These are phyloP conservation scores for Physella acuta DNA, from an alignment of 1,140 invertebrate genomes.

Conservation along the genomic window DNA sequence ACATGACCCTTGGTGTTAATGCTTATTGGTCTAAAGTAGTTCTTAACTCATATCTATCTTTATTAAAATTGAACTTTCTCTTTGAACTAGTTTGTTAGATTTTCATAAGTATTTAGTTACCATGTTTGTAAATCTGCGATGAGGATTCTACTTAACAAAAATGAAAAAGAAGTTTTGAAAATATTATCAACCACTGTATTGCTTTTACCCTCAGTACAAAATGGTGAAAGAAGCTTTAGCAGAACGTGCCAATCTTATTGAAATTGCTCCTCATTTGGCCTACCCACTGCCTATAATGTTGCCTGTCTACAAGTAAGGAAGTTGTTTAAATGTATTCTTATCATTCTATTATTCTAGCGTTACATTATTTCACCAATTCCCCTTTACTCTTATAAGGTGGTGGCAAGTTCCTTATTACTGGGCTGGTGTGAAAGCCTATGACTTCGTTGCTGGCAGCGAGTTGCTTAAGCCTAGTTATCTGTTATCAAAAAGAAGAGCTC, in stretches of 20 bases:
- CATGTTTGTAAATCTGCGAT: no score
- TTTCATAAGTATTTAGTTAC: no score
- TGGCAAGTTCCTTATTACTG: slow-evolving; percentile 99
- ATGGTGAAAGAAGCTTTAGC: slow-evolving; percentile 81
- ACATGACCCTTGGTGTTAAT: no score
- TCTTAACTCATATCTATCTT: no score
- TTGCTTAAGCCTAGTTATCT: slow-evolving; percentile 95
- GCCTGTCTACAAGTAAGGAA: slow-evolving; percentile 89
- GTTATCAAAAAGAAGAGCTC: slow-evolving; percentile 86
- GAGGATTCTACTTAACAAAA: no score
- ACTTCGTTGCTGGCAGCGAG: slow-evolving; percentile 92
- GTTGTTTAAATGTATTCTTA: neutral
- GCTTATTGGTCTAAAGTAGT: no score
- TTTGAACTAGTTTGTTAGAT: no score
- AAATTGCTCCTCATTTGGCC: slow-evolving; percentile 94
- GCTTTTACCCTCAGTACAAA: slow-evolving; percentile 50
- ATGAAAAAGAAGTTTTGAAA: no score
- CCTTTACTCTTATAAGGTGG: slow-evolving; percentile 69
- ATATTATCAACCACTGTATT: no score
- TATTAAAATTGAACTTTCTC: no score
- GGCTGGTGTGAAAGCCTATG: slow-evolving; percentile 98
- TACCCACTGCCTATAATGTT: slow-evolving; percentile 97
- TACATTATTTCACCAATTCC: neutral
- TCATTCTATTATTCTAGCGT: neutral
- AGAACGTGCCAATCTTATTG: slow-evolving; percentile 90